A percentile compares a stretch with the other conserved stretches of the same genome.
These are phyloP conservation scores for Epinotia demarniana DNA, from an alignment of 2,888 invertebrate species.

Conservation along the genomic window DNA sequence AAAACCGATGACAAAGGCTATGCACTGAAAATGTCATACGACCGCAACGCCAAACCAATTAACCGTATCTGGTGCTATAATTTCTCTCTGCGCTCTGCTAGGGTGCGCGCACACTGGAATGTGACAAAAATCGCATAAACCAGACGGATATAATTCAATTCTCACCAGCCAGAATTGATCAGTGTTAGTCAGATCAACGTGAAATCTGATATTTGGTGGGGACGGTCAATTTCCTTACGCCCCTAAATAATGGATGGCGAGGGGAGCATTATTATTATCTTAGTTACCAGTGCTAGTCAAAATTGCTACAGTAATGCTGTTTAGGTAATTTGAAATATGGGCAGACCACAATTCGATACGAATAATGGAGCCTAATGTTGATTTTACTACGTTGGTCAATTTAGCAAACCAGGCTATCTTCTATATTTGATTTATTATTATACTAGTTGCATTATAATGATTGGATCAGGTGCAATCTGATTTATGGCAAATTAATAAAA, in stretches of 20 bases:
- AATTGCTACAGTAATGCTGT: slow-evolving; percentile 32
- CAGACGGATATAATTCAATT: slow-evolving; percentile 82
- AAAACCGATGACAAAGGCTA: slow-evolving; percentile 81
- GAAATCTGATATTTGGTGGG: slow-evolving; percentile 82
- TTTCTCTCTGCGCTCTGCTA: slow-evolving; percentile 58
- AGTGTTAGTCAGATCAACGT: slow-evolving; percentile 80
- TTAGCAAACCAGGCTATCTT: slow-evolving; percentile 16
- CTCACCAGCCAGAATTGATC: slow-evolving; percentile 78
- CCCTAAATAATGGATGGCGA: slow-evolving; percentile 70
- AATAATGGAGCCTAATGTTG: slow-evolving; percentile 23
- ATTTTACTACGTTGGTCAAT: slow-evolving; percentile 17
- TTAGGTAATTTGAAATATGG: slow-evolving; percentile 42
- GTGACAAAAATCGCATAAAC: slow-evolving; percentile 78
- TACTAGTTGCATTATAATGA: slow-evolving; percentile 4
- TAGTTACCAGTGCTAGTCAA: slow-evolving; percentile 55
- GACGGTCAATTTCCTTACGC: slow-evolving; percentile 75
- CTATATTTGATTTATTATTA: not conserved
- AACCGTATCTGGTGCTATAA: slow-evolving; percentile 79
- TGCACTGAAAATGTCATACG: slow-evolving; percentile 80
- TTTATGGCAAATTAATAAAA: not conserved
- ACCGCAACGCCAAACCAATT: slow-evolving; percentile 82
- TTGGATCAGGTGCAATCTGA: not conserved
- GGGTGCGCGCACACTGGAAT: slow-evolving; percentile 60
- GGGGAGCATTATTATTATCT: slow-evolving; percentile 72
- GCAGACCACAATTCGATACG: slow-evolving; percentile 21